A percentile compares a stretch with the other conserved stretches of the same genome.
phyloP scores from a whole-genome alignment of 2,888 invertebrate genomes.

The Pemphredon lugubris region DNA sequence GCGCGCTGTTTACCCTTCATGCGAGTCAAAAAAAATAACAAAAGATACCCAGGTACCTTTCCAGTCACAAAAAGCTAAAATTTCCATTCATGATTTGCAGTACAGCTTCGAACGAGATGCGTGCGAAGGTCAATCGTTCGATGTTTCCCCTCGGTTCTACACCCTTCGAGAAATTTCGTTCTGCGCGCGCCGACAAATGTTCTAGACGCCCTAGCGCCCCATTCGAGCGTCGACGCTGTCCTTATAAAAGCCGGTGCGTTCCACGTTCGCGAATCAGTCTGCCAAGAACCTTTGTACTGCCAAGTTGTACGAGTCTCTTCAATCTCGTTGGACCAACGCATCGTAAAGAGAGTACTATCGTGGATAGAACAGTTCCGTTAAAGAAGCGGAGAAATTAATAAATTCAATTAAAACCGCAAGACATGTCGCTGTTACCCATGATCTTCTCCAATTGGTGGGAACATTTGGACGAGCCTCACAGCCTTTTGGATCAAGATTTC shows the following conservation, averaged over 20 bases:
- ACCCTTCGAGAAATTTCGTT: constrained; percentile 1
- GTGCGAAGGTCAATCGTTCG: neutral
- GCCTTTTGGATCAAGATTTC: constrained; percentile 90
- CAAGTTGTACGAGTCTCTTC: too few relatives aligned
- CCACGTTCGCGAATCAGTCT: constrained; percentile 14
- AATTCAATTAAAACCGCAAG: too few relatives aligned
- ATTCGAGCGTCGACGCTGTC: constrained; percentile 25
- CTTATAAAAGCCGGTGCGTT: constrained; percentile 14
- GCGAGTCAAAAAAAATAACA: too few relatives aligned
- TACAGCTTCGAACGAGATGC: neutral
- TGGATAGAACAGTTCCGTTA: too few relatives aligned
- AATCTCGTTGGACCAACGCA: too few relatives aligned
- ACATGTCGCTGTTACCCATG: constrained; percentile 91
- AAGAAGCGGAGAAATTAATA: too few relatives aligned
- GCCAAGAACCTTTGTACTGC: too few relatives aligned
- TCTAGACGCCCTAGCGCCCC: neutral
- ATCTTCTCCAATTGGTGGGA: constrained; percentile 94
- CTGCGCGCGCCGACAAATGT: constrained; percentile 16
- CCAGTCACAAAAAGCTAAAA: too few relatives aligned
- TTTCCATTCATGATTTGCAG: neutral
- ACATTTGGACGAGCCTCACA: constrained; percentile 88
- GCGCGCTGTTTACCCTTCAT: too few relatives aligned
- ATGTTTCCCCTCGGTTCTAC: neutral
- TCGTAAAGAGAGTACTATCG: too few relatives aligned
- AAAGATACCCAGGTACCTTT: too few relatives aligned